These are phyloP conservation scores for Micronycteris hirsuta DNA, from an alignment of 2,113 vertebrate species.

Conservation along the genomic window DNA sequence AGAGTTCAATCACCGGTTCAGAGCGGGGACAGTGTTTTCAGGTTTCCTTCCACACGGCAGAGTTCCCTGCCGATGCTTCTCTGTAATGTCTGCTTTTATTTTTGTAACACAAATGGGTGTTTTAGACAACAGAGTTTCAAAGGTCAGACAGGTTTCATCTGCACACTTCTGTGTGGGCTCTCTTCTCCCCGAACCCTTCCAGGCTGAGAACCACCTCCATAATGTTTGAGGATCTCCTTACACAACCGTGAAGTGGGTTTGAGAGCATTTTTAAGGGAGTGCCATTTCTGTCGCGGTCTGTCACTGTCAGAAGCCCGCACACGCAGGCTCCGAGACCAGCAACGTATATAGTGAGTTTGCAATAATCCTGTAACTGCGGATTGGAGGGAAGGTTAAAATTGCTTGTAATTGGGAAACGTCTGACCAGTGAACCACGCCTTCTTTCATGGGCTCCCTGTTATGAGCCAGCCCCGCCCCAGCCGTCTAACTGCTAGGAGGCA, in stretches of 20 bases:
- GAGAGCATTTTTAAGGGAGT: background rate
- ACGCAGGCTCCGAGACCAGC: background rate
- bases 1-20: background rate
- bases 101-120: background rate
- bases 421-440: background rate
- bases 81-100: slow-evolving; percentile 4
- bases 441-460: background rate
- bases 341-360: background rate
- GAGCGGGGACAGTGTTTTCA: background rate
- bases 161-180: background rate
- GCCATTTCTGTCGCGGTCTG: background rate
- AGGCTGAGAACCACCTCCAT: background rate
- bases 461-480: background rate
- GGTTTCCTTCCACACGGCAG: background rate
- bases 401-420: background rate
- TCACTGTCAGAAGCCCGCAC: background rate
- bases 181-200: background rate
- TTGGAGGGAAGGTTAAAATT: slow-evolving; percentile 34
- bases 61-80: background rate
- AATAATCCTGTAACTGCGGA: slow-evolving; percentile 40
- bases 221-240: background rate
- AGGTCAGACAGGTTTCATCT: background rate
- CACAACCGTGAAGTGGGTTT: background rate
- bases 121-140: slow-evolving; percentile 15
- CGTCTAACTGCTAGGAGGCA: background rate